phyloP scores from a whole-genome alignment of 2,113 vertebrate genomes.

The Numida meleagris region DNA sequence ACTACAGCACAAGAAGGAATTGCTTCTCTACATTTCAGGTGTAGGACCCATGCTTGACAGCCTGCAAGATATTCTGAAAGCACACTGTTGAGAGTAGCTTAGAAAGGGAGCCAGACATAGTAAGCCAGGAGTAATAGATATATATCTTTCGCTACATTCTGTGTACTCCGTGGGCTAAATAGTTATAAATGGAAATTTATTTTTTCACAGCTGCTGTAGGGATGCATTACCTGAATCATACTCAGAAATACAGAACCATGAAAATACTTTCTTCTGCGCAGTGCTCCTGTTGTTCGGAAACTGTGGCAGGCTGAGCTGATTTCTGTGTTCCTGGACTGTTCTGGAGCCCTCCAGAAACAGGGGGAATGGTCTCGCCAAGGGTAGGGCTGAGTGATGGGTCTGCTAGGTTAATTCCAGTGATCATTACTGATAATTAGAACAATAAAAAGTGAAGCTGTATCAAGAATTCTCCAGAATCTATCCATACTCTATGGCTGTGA shows the following conservation, averaged over 20 bases:
- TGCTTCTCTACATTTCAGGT: neutral
- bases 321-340: neutral
- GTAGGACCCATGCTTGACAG: neutral
- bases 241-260: neutral
- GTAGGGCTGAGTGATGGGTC: neutral
- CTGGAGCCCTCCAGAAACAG: accelerated
- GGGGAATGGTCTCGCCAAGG: accelerated
- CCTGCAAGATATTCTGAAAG: neutral
- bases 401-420: neutral
- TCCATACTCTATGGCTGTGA: accelerated
- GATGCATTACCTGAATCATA: neutral
- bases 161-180: neutral
- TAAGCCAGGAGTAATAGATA: neutral
- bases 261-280: neutral
- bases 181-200: neutral
- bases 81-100: neutral
- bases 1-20: neutral
- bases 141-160: neutral
- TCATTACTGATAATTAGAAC: neutral
- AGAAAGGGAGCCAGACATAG: neutral
- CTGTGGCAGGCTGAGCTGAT: neutral
- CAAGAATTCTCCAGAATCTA: neutral
- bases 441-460: neutral
- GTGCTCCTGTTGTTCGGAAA: neutral
- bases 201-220: neutral